Evolutionary conservation across 2,888 invertebrate genomes (phyloP), one percentile per base, ranked within the genome.

Genomic region (Poecilobothrus nobilitatus): DNA sequence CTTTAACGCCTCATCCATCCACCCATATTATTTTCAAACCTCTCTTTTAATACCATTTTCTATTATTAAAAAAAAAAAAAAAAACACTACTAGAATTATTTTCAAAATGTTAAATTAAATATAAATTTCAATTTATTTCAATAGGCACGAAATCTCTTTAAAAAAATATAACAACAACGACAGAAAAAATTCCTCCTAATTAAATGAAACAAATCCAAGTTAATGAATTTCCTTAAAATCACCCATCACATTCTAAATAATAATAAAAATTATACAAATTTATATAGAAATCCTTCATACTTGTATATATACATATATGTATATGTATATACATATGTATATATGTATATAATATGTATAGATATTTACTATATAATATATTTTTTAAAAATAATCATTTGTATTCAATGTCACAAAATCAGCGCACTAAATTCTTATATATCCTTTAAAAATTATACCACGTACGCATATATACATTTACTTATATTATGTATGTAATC

Each of bases 321-420:
- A 53, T 53, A 53, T 18, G 12, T 53, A 53, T 53, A 4, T 53
- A 53, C 15, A 18, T 15, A 10, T 44, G 53, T 18, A 53, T 18
- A 53, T 53, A 37, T 8, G 7, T 37, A 7, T 34, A n/a, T n/a
- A n/a, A 53, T 53, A 53, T 53, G 18, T n/a, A 53, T 53, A 53
- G 2, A 2, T 53, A 53, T 53, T 6, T 53, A 53, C 15, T 18
- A 53, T 53, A 37, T 8, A 37, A 5, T 27, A 27, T 41, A 5
- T 41, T 41, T 12, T 41, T 41, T 41, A 15, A 41, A 53, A 53
- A 53, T 53, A 53, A 53, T 53, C 53, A 53, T 53, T 53, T 53
- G 53, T 53, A 53, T 53, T 53, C 53, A 53, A 53, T 53, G 53
- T 53, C 53, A 53, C 53, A 53, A 53, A 53, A 53, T 53, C 53